Evolutionary conservation across 2,888 invertebrate species (phyloP).

Genomic region (Cistogaster globosa): DNA sequence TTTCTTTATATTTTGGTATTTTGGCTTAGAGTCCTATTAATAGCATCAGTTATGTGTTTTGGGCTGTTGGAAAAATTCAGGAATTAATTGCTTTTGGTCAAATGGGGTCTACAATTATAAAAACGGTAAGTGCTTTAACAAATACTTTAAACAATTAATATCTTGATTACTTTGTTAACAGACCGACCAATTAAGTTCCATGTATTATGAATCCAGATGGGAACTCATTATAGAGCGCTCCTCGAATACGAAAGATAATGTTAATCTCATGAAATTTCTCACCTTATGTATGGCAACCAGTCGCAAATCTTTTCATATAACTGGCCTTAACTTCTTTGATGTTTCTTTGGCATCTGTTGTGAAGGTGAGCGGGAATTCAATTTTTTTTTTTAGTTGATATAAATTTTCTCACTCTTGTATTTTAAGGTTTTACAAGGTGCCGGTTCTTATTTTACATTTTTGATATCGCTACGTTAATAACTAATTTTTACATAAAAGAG

Average conservation of each 20-base stretch:
- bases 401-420: not conserved
- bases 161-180: constrained; percentile 32
- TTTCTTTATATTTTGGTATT: not conserved
- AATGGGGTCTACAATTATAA: constrained; percentile 75
- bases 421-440: constrained; percentile 77
- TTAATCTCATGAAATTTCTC: constrained; percentile 76
- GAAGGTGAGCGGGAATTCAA: constrained; percentile 71
- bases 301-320: constrained; percentile 75
- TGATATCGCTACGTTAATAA: constrained; percentile 76
- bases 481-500: too few species aligned
- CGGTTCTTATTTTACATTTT: constrained; percentile 79
- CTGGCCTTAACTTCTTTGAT: constrained; percentile 77
- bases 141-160: not conserved
- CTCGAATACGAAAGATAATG: constrained; percentile 73
- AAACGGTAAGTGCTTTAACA: constrained; percentile 72
- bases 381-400: not conserved
- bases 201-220: constrained; percentile 78
- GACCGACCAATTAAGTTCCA: constrained; percentile 76
- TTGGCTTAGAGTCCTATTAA: constrained; percentile 76
- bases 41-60: constrained; percentile 73
- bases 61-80: constrained; percentile 76
- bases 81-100: constrained; percentile 76
- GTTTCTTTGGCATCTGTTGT: constrained; percentile 76
- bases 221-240: constrained; percentile 76
- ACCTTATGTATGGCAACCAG: constrained; percentile 75